A percentile compares a stretch with the other conserved stretches of the same genome.
These are phyloP conservation scores for Steatornis caripensis DNA, from an alignment of 2,113 vertebrate genomes.

Conservation along the genomic window DNA sequence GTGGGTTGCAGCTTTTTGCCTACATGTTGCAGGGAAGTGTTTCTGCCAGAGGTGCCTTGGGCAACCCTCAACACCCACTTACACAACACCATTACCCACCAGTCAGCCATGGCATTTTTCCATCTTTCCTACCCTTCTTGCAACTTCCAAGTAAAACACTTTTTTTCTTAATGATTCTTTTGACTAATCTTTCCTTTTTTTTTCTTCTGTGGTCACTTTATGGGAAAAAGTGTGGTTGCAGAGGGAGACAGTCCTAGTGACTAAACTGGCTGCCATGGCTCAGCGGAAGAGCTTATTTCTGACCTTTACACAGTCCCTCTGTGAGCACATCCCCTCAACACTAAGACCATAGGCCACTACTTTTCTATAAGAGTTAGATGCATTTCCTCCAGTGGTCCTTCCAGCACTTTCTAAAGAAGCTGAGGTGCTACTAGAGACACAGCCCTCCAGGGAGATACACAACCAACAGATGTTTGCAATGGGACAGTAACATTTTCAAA, in stretches of 20 bases:
- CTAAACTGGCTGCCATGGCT: background rate
- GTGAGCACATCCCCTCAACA: background rate
- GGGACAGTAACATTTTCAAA: background rate
- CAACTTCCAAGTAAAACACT: background rate
- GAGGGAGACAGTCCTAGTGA: background rate
- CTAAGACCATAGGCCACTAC: background rate
- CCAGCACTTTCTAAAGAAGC: background rate
- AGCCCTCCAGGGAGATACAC: background rate
- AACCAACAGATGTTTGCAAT: background rate
- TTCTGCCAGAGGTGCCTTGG: background rate
- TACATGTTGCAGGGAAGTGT: fast-evolving
- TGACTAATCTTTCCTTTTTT: background rate
- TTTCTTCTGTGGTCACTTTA: background rate
- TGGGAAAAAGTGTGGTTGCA: background rate
- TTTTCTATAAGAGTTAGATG: background rate
- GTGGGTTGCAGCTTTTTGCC: background rate
- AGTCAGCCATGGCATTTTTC: background rate
- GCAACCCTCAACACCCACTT: background rate
- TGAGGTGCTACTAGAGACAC: background rate
- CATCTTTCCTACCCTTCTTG: background rate
- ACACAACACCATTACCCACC: fast-evolving
- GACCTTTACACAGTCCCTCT: background rate
- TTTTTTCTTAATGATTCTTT: background rate
- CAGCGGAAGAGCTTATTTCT: background rate
- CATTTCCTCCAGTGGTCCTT: background rate